Evolutionary conservation across 1,140 invertebrate species (phyloP).

Genomic region (Nilaparvata lugens): DNA sequence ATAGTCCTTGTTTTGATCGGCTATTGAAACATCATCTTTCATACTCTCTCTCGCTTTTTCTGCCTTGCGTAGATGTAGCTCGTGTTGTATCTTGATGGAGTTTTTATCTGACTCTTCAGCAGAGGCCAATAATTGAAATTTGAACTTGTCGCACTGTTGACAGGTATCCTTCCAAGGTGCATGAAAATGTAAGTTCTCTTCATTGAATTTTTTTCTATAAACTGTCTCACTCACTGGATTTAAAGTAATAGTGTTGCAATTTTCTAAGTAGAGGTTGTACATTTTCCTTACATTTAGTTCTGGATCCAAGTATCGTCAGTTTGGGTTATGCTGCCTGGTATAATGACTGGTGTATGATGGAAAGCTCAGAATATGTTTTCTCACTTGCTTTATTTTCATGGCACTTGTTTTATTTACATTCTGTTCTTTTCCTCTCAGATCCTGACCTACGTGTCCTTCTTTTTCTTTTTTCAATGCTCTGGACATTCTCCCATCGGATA

Average conservation of each 20-base stretch:
- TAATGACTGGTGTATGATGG: conserved; percentile 18
- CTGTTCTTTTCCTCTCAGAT: not conserved
- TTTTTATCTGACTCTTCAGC: not conserved
- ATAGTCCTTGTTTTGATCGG: not conserved
- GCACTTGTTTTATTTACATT: not conserved
- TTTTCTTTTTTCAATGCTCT: conserved; percentile 11
- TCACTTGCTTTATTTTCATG: conserved; percentile 7
- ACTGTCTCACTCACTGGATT: conserved; percentile 12
- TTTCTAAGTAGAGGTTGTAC: conserved; percentile 9
- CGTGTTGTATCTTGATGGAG: conserved; percentile 3
- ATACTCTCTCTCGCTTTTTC: conserved; percentile 5
- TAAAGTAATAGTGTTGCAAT: not conserved
- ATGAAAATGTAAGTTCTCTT: conserved; percentile 18
- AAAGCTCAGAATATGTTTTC: conserved; percentile 15
- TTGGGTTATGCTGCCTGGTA: conserved; percentile 15
- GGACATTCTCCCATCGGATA: conserved; percentile 10
- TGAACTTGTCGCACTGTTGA: conserved; percentile 14
- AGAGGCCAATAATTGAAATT: conserved; percentile 6
- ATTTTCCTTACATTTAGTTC: conserved; percentile 13
- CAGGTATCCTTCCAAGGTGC: conserved; percentile 15
- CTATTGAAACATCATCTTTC: not conserved
- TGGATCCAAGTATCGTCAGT: conserved; percentile 12
- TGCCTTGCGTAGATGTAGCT: conserved; percentile 12
- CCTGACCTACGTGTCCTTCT: conserved; percentile 10
- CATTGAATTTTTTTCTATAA: conserved; percentile 19